Base-by-base conservation (phyloP, 2,888 invertebrate species). In the Anthophora plumipes region DNA sequence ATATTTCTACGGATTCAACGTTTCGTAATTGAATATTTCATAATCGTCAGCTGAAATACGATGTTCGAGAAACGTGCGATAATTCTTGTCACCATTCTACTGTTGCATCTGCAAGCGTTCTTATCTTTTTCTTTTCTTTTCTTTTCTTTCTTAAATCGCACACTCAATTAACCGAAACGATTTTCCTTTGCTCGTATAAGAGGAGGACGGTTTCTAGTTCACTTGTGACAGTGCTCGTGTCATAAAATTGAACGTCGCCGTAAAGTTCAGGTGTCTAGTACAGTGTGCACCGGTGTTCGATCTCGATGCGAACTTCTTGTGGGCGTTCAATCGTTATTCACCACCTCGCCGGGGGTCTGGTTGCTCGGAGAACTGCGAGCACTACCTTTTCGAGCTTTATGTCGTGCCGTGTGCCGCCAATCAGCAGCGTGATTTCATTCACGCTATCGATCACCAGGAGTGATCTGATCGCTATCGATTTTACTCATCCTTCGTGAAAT, bases 261-360 rank as follows among this genome's bases (percentile, higher is more conserved):
- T 81, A 77, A 81, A 82, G 69, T 81, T 74, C 59, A 74, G 69
- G 60, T 66, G 79, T 71, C 48, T n/a, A n/a, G 60, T 48, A 41
- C 68, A 76, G 46, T 74, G 63, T 71, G 59, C 61, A 52, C 37
- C 66, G 48, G 67, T 63, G 63, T 31, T 39, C 57, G 64, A 63
- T 74, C 79, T 43, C 70, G 59, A 66, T 37, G 70, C 43, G 39
- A 48, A 37, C 50, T 52, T 60, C 70, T 67, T 48, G 83, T 84
- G 83, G 83, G 84, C 80, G 84, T 77, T 60, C 75, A 52, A 70
- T 83, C 83, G 83, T 84, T 81, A 81, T 81, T 84, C 83, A 77
- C 68, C 75, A 71, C 79, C 69, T 72, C 78, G 73, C 75, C 77
- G 80, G 82, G 75, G 80, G 84, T 84, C 79, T 85, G 63, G 39